Evolutionary conservation across 1,140 invertebrate species (phyloP), one percentile per base, ranked within the genome.

Genomic region (Lasioglossum baleicum): DNA sequence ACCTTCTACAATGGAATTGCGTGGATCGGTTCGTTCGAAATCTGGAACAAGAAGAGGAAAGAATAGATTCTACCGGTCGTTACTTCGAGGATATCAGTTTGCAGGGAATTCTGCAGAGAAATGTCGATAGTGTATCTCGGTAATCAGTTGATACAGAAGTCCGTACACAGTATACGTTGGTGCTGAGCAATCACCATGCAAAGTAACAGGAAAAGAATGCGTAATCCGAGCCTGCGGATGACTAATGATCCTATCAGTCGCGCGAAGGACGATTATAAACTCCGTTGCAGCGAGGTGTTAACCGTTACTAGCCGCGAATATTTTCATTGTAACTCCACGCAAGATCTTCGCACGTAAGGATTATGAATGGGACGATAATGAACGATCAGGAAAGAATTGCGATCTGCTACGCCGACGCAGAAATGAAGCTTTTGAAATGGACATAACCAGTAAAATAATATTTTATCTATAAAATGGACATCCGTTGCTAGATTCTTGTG

Each of bases 141-240:
- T 35, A 40, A 64, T 7, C 61, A n/a, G 56, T 20, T 8, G 56
- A n/a, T n/a, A 58, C 17, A n/a, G n/a, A 22, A 22, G 56, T n/a
- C 20, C 17, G 20, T 17, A n/a, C n/a, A 2, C 51, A 53, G 17
- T 2, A 42, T 64, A 20, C 48, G 22, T n/a, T 7, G 3, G 11
- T 48, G 48, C 13, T 53, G 44, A 26, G 31, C 40, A 35, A 42
- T 64, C 68, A 1, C 63, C 20, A 31, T 7, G 7, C 17, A 0
- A 20, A 35, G 51, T 73, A 79, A 73, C n/a, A 40, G 22, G 70
- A 58, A 22, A 73, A 66, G 70, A 73, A 73, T 66, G 68, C 20
- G 76, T 79, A 79, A 79, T 58, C 64, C 60, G 70, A 79, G 13
- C 22, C 76, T 22, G 69, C 40, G 56, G 26, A 35, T 73, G 61